Base-by-base conservation (phyloP, 2,888 invertebrate genomes). In the Andrena chrysosceles region DNA sequence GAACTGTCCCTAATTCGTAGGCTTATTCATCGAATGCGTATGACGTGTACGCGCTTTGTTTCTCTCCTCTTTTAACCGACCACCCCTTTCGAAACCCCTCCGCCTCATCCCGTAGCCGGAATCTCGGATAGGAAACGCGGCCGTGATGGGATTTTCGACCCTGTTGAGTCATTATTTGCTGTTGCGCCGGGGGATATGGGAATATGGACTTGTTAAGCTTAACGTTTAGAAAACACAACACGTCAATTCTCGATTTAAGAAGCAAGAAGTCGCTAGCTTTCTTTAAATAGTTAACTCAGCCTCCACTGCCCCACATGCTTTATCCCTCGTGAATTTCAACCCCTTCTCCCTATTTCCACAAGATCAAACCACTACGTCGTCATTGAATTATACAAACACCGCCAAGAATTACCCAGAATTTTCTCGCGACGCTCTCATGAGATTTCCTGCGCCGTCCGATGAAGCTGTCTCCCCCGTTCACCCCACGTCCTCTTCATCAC, bases 1-100 rank as follows among this genome's bases (percentile, higher is more conserved):
- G 56, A 60, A 59, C 68, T 74, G 76, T 66, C 83, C 87, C 88
- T 85, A 84, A 85, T 90, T 90, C 87, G 83, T 87, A 84, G 88
- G 90, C 89, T 91, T 91, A 90, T 91, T 91, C 91, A 90, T 87
- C 89, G 89, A 90, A 89, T 90, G 89, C 80, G 86, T 88, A 90
- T 91, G 91, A 91, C 91, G 91, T 90, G 90, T 90, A 89, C 86
- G 60, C 63, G 71, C 69, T 64, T 83, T 83, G 83, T 84, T 81
- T 77, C 75, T 77, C 75, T 77, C 67, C 35, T 67, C 68, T 31
- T 31, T 69, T 35, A 33, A 63, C 70, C 71, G 31, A 20, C 67
- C 69, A 60, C 76, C 76, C 77, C 77, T 72, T 75, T 69, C 26
- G 16, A 16, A n/a, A 7, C 23, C 62, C 13, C 31, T 16, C 42